Evolutionary conservation across 2,888 invertebrate genomes (phyloP), one percentile per base, ranked within the genome.

Genomic region (Drosophila pseudotalamancana): DNA sequence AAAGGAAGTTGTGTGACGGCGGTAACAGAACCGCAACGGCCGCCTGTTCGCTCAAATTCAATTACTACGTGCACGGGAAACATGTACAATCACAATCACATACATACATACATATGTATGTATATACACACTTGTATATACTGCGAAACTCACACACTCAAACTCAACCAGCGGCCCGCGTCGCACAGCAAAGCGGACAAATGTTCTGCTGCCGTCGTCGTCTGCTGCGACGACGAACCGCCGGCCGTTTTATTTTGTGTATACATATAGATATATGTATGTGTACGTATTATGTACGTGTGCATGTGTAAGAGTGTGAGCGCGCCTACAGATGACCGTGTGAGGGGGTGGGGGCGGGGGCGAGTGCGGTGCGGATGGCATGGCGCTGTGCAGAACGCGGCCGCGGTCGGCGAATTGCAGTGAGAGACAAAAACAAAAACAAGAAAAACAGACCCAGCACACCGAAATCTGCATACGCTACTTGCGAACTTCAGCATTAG

Each of bases 401-500:
- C 65, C 72, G 87, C 74, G 65, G 87, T 70, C 67, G 74, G 66
- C 66, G 82, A 81, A 80, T 87, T 87, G 81, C 84, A 81, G 62
- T 77, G 77, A 87, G 77, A 73, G 66, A 68, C 64, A 71, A 77
- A 75, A 86, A 80, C 67, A 77, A 67, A 62, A 54, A 59, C 27
- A 48, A 35, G 12, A 53, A 73, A 40, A 53, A 6, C n/a, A 39
- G 8, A 6, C 6, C 11, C 19, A 23, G 51, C 25, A 34, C 14
- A 21, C 27, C 64, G 55, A 59, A 6, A 1, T 6, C 0, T 29
- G 6, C 0, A 75, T 75, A 60, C 72, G 19, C 72, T 71, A 6
- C 25, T 6, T 2, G 0, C 11, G 8, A 6, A 2, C 19, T 50
- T 12, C 4, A 14, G n/a, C 2, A 6, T 16, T 1, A 4, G 3